Percentiles rank a stretch among this genome's conserved stretches.
phyloP scores from a whole-genome alignment of 1,140 invertebrate genomes.

The Cataglyphis hispanica region DNA sequence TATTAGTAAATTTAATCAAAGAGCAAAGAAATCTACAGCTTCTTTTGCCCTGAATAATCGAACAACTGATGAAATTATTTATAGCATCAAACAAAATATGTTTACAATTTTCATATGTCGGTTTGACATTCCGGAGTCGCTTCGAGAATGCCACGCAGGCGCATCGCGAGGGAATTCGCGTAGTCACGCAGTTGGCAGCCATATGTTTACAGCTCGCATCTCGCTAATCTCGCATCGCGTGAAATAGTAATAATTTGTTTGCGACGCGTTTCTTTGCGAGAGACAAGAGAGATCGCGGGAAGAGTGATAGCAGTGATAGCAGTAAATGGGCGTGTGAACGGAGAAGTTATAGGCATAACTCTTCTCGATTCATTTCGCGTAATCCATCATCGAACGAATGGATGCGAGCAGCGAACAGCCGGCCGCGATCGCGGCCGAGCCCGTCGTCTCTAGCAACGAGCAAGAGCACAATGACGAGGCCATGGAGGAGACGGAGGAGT shows the following conservation, averaged over 20 bases:
- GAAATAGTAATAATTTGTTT: conserved; percentile 77
- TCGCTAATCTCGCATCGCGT: conserved; percentile 47
- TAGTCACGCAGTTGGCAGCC: conserved; percentile 60
- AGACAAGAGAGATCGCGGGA: neutral
- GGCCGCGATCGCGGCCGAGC: conserved; percentile 50
- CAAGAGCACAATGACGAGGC: conserved; percentile 82
- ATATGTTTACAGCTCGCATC: conserved; percentile 75
- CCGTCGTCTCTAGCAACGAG: conserved; percentile 73
- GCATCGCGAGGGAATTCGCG: conserved; percentile 35
- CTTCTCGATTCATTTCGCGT: no score
- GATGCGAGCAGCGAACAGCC: conserved; percentile 78
- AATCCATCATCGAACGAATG: conserved; percentile 65
- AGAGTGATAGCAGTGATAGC: conserved; percentile 45
- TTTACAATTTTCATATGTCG: no score
- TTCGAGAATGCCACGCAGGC: conserved; percentile 16
- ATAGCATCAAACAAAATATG: no score
- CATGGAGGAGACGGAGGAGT: conserved; percentile 83
- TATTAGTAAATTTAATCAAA: no score
- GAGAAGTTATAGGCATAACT: neutral
- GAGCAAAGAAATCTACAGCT: no score
- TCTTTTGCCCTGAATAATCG: no score
- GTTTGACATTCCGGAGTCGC: no score
- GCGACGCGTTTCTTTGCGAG: conserved; percentile 67
- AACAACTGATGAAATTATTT: no score
- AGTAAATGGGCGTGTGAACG: conserved; percentile 66